A percentile compares a stretch with the other conserved stretches of the same genome.
Evolutionary conservation across 2,797 vertebrate species (phyloP).

Genomic region (Tinamus major): DNA sequence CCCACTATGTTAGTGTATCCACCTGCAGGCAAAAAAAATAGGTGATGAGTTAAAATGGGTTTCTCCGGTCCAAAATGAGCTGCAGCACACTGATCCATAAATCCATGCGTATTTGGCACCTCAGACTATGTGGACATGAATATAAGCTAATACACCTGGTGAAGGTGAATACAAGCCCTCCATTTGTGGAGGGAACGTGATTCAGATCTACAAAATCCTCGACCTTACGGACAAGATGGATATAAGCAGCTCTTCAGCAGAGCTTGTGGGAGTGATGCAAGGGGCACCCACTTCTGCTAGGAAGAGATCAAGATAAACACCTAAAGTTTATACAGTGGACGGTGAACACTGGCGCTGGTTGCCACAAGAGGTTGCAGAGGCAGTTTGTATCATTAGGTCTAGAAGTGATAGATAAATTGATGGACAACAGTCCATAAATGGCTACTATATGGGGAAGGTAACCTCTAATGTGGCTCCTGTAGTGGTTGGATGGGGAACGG

Average conservation of each 20-base stretch:
- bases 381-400: background rate
- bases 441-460: background rate
- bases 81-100: background rate
- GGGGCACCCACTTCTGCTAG: background rate
- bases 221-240: background rate
- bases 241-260: background rate
- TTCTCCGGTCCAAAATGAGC: background rate
- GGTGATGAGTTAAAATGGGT: background rate
- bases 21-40: background rate
- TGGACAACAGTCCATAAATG: background rate
- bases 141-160: fast-evolving
- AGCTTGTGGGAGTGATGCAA: background rate
- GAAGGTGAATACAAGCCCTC: background rate
- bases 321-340: background rate
- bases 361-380: background rate
- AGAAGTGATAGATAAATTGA: background rate
- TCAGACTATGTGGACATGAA: background rate
- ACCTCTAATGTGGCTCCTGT: background rate
- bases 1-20: background rate
- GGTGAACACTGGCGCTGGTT: background rate
- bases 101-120: background rate
- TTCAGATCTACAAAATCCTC: background rate
- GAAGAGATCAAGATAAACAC: background rate
- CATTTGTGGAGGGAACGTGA: fast-evolving
- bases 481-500: background rate